Conservation (phyloP, 2,797 vertebrate species). For the Scleropages formosus region DNA sequence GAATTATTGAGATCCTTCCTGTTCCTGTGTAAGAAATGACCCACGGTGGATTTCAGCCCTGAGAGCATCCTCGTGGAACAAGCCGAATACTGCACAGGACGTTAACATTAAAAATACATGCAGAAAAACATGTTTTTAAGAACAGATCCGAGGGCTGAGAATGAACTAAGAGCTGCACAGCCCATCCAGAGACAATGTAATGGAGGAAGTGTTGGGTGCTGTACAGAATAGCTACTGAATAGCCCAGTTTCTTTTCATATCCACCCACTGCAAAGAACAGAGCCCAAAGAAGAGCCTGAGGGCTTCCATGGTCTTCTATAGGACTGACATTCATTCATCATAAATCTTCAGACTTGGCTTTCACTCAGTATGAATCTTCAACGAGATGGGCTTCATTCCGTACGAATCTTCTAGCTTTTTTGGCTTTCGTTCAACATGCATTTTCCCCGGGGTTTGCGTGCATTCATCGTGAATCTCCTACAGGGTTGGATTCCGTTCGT, state of each 20-base stretch:
- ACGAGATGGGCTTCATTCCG: too few species aligned
- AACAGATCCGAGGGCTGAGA: background rate
- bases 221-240: background rate
- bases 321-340: background rate
- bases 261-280: background rate
- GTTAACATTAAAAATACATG: constrained; percentile 16
- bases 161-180: background rate
- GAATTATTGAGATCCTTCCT: constrained; percentile 18
- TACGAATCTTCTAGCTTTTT: too few species aligned
- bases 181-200: background rate
- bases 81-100: constrained; percentile 9
- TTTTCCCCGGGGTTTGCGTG: too few species aligned
- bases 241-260: background rate
- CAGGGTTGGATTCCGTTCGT: too few species aligned
- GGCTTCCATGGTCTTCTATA: background rate
- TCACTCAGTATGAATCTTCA: too few species aligned
- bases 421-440: too few species aligned
- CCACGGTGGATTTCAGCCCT: background rate
- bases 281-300: background rate
- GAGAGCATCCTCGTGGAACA: background rate
- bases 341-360: background rate
- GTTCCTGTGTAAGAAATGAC: background rate
- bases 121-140: background rate
- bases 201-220: background rate
- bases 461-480: too few species aligned